Evolutionary conservation across 1,140 invertebrate species (phyloP).

Genomic region (Trichoplusia ni): DNA sequence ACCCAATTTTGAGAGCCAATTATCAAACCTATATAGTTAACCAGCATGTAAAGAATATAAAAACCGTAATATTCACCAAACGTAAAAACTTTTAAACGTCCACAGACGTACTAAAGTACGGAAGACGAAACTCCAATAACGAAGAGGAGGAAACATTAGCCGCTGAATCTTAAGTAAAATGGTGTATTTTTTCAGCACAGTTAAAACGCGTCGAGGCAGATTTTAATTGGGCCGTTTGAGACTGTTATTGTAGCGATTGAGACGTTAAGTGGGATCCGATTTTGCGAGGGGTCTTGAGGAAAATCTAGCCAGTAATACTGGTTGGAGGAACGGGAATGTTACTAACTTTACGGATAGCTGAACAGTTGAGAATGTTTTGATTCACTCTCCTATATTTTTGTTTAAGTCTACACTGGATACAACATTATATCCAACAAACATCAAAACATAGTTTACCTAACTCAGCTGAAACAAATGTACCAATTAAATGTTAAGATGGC

Average conservation of each 20-base stretch:
- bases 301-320: background rate
- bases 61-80: background rate
- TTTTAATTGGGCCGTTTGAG: slow-evolving; percentile 30
- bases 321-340: background rate
- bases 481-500: no score
- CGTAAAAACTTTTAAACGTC: no score
- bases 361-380: background rate
- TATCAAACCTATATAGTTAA: no score
- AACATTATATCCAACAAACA: no score
- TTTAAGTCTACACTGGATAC: no score
- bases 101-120: background rate
- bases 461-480: no score
- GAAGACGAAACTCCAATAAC: background rate
- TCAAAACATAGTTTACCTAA: no score
- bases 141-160: background rate
- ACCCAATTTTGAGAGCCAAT: no score
- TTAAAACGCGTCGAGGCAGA: slow-evolving; percentile 14
- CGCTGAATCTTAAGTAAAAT: background rate
- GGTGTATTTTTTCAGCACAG: background rate
- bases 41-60: no score
- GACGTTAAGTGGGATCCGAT: slow-evolving; percentile 10
- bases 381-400: no score
- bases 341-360: background rate
- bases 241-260: slow-evolving; percentile 29
- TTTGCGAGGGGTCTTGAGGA: slow-evolving; percentile 3